phyloP scores from a whole-genome alignment of 2,888 invertebrate species.

The Lydus trimaculatus region DNA sequence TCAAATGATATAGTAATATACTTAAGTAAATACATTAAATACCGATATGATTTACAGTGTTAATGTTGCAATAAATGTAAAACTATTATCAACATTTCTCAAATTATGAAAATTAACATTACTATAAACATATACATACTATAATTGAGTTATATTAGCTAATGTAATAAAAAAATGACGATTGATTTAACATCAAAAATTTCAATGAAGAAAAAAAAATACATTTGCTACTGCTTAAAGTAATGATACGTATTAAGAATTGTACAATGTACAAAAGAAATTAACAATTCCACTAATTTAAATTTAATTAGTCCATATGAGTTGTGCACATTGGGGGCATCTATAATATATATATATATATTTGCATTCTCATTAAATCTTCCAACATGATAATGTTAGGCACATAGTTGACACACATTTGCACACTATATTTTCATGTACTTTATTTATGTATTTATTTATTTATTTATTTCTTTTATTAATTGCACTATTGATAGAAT shows the following conservation, averaged over 20 bases:
- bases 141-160: slow-evolving; percentile 21
- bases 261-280: slow-evolving; percentile 33
- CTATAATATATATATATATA: slow-evolving; percentile 36
- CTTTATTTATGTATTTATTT: slow-evolving; percentile 25
- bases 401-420: slow-evolving; percentile 59
- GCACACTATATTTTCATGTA: slow-evolving; percentile 47
- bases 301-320: slow-evolving; percentile 37
- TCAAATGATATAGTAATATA: not conserved
- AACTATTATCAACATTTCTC: slow-evolving; percentile 27
- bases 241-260: slow-evolving; percentile 31
- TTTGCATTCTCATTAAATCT: slow-evolving; percentile 22
- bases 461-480: slow-evolving; percentile 30
- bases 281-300: slow-evolving; percentile 22
- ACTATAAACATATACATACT: slow-evolving; percentile 22
- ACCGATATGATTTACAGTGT: slow-evolving; percentile 19
- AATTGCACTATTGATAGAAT: slow-evolving; percentile 43
- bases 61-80: slow-evolving; percentile 22
- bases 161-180: slow-evolving; percentile 21
- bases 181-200: slow-evolving; percentile 30
- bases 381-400: slow-evolving; percentile 53
- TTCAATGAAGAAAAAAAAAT: slow-evolving; percentile 15
- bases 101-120: not conserved
- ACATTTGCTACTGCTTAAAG: slow-evolving; percentile 22
- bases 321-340: slow-evolving; percentile 48
- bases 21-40: not conserved